Percentiles rank a stretch among this genome's conserved stretches.
phyloP scores from a whole-genome alignment of 2,888 invertebrate genomes.

The Cerceris ruficornis region DNA sequence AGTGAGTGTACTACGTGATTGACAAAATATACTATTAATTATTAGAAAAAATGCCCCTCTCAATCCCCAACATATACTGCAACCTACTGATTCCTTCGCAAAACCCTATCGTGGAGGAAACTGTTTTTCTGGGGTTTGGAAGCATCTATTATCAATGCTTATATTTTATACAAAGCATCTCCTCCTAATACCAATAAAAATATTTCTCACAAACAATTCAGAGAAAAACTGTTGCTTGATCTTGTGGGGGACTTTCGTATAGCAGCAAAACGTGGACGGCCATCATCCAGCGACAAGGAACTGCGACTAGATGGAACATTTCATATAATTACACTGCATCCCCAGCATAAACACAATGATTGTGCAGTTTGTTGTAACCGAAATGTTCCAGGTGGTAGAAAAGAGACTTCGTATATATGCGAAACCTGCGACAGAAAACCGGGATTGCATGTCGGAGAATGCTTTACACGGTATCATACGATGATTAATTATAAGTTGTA shows the following conservation, averaged over 20 bases:
- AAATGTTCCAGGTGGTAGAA: no score
- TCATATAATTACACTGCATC: conserved; percentile 23
- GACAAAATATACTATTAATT: no score
- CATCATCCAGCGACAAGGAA: conserved; percentile 7
- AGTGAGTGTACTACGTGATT: no score
- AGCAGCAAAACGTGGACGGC: no score
- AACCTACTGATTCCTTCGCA: conserved; percentile 25
- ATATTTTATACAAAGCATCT: no score
- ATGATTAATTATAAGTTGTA: conserved; percentile 1
- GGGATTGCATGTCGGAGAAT: conserved; percentile 7
- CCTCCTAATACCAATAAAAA: no score
- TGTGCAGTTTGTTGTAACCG: conserved; percentile 22
- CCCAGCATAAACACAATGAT: conserved; percentile 26
- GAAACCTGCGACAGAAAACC: conserved; percentile 1
- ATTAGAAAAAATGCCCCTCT: no score
- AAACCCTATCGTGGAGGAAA: conserved; percentile 28
- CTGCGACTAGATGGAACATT: conserved; percentile 24
- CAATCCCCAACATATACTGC: conserved; percentile 24
- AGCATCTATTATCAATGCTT: no score
- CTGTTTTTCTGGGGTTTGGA: conserved; percentile 12
- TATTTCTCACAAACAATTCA: no score
- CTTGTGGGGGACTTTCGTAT: no score
- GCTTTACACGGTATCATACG: conserved; percentile 6
- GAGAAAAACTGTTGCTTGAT: no score
- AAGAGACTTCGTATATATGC: no score